A percentile compares a stretch with the other conserved stretches of the same genome.
phyloP scores from a whole-genome alignment of 2,888 invertebrate species.

The Eulithis testata region DNA sequence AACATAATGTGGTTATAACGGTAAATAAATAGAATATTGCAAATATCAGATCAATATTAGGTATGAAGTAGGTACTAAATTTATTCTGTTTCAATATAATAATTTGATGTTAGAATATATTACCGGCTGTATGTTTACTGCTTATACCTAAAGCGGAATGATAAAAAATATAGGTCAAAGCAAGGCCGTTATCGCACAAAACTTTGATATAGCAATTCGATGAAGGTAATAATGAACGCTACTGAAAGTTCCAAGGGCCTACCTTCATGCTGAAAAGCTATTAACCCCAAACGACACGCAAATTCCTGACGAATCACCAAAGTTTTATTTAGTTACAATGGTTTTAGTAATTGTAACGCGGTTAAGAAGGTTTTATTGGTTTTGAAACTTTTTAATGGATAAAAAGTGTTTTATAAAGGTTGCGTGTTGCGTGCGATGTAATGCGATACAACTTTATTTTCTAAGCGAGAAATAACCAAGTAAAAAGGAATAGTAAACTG shows the following conservation, averaged over 20 bases:
- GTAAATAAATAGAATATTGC: background rate
- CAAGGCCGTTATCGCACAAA: constrained; percentile 43
- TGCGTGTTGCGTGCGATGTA: constrained; percentile 7
- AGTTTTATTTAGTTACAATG: constrained; percentile 41
- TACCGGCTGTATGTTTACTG: constrained; percentile 6
- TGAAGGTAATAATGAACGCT: constrained; percentile 40
- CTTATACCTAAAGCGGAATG: background rate
- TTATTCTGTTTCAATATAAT: background rate
- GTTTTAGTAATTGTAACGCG: constrained; percentile 34
- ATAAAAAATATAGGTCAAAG: constrained; percentile 41
- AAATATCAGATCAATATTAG: background rate
- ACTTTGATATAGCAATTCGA: constrained; percentile 51
- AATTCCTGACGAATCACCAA: constrained; percentile 30
- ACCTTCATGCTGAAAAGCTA: constrained; percentile 47
- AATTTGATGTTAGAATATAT: background rate
- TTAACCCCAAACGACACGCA: constrained; percentile 57
- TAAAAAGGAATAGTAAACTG: too few species aligned
- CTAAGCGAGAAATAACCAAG: background rate
- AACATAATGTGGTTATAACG: constrained; percentile 10
- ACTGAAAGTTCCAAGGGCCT: constrained; percentile 51
- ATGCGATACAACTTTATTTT: background rate
- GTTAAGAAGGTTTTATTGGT: constrained; percentile 29
- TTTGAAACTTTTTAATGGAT: constrained; percentile 26
- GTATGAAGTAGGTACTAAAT: too few species aligned
- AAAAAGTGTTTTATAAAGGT: constrained; percentile 18